Evolutionary conservation across 2,113 vertebrate genomes (phyloP), one percentile per base, ranked within the genome.

Genomic region (Boulengerochromis microlepis): DNA sequence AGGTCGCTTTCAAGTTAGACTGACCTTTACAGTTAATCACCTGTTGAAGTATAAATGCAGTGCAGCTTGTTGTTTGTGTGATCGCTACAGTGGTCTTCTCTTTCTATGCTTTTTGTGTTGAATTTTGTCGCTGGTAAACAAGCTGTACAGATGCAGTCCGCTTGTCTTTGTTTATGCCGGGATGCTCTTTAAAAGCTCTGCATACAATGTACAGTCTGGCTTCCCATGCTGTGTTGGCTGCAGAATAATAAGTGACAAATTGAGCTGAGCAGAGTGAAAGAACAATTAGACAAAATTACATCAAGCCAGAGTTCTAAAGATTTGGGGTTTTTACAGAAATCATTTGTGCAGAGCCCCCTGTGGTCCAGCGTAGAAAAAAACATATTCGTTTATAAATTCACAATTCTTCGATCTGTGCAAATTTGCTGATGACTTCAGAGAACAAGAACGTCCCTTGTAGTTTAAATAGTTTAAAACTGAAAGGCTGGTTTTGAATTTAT

Each of bases 101-200:
- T 78, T 69, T 82, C 80, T 74, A 4, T 50, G 4, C 29, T 47
- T 89, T 54, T 45, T 59, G 26, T 45, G 53, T 45, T 64, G 8
- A 31, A 29, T 69, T 81, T 83, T 53, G 53, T 24, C n/a, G 5
- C 16, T 38, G 9, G 19, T 31, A 59, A 81, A 86, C 31, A 40
- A 85, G 52, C 18, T 45, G 35, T 64, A 15, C 52, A 69, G 66
- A 53, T 83, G 50, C 52, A 56, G 83, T 57, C 42, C 7, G 31
- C 38, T 85, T 88, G 19, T 81, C 40, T 84, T 84, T 84, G 69
- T 87, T 29, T 52, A 66, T 83, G 38, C 18, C 53, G 11, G 54
- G 96, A 97, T 97, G 97, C 96, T 96, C 95, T 96, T 83, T 26
- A 45, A 84, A 85, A 89, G 42, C 22, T 26, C 31, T 59, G 53